Evolutionary conservation across 64 coral and sea anemone genomes (phyloP).

Genomic region (Montipora foliosa): DNA sequence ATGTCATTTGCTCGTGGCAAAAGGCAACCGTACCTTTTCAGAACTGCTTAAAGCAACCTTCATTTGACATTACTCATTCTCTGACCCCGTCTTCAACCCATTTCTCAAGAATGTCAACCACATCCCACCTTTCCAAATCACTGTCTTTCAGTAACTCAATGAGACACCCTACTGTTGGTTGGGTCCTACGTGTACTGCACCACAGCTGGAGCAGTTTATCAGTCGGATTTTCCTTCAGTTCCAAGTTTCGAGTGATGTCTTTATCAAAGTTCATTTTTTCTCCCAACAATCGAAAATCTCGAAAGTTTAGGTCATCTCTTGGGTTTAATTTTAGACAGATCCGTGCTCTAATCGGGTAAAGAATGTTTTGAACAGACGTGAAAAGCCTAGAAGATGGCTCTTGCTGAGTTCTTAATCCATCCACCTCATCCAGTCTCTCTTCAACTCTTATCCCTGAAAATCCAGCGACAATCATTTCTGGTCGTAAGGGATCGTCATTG

Average conservation of each 20-base stretch:
- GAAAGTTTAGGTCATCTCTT: not conserved
- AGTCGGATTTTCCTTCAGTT: not conserved
- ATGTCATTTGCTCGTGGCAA: too few relatives aligned
- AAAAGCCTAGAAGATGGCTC: not conserved
- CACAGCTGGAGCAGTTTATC: constrained; percentile 8
- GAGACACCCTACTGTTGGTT: not conserved
- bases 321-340: not conserved
- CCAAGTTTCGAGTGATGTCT: not conserved
- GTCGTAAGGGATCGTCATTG: not conserved
- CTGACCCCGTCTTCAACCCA: not conserved
- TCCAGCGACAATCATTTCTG: not conserved
- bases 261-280: constrained; percentile 7
- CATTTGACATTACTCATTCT: not conserved
- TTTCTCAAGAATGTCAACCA: not conserved
- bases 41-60: too few relatives aligned
- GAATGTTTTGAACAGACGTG: not conserved
- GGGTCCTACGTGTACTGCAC: not conserved
- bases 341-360: not conserved
- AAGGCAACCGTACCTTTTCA: too few relatives aligned
- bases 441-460: not conserved
- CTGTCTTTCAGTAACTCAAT: not conserved
- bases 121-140: not conserved
- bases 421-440: not conserved
- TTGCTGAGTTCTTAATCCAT: not conserved
- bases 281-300: constrained; percentile 19